Evolutionary conservation across 1,140 invertebrate genomes (phyloP), one percentile per base, ranked within the genome.

Genomic region (Drosophila biarmipes): DNA sequence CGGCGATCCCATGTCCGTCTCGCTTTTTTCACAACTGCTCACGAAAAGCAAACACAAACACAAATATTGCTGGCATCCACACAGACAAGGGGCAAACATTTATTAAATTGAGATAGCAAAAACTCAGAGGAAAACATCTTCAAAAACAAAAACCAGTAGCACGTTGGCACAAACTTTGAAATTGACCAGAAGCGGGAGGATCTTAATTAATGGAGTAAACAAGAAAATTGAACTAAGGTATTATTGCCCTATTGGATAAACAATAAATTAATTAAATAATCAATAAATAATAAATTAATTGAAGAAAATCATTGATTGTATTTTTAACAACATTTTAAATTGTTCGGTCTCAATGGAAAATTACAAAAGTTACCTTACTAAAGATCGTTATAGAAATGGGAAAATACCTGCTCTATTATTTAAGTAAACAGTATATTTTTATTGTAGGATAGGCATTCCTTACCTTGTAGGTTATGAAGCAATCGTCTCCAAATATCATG

Each of bases 1-100:
- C 56, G 31, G 46, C 29, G 19, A 34, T 63, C 58, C 58, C 11
- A 15, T 51, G 34, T 64, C 43, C 63, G 54, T 66, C 55, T 37
- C 61, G 67, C 64, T 80, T 75, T 75, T 78, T 89, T 89, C 82
- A 87, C 84, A 87, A 87, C 79, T 82, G 38, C 72, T 69, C 69
- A 78, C 80, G 84, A 89, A 87, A 82, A 89, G 53, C 75, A 87
- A 89, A 87, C 78, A 73, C 64, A 67, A 56, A 68, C 51, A 53
- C 61, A 75, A 75, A 75, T 75, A 75, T 75, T 75, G 75, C 71
- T 64, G 72, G 59, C 72, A 74, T 74, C 59, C 71, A 66, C 71
- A 57, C 38, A 57, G 38, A 76, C 73, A 48, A 67, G 58, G 59
- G 46, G 40, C 71, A 80, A 63, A 75, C 76, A 85, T 81, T 64